These are phyloP conservation scores for Sinohyriopsis cumingii DNA, from an alignment of 2,888 invertebrate species.

Conservation along the genomic window DNA sequence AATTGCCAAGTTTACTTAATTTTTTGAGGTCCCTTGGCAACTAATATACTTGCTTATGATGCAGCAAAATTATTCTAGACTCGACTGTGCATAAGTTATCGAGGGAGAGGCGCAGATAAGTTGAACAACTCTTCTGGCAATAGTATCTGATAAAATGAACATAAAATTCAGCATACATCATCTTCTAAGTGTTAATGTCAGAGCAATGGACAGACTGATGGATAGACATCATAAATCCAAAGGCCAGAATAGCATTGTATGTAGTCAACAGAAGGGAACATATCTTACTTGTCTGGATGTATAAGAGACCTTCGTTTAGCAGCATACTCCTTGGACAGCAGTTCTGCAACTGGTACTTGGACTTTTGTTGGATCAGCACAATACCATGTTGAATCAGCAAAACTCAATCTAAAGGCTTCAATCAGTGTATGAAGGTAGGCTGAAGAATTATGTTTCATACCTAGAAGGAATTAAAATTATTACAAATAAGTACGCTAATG, in stretches of 20 bases:
- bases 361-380: conserved; percentile 67
- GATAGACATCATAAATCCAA: too few relatives aligned
- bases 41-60: too few relatives aligned
- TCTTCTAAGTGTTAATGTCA: too few relatives aligned
- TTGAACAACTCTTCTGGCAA: too few relatives aligned
- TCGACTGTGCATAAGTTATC: too few relatives aligned
- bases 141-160: too few relatives aligned
- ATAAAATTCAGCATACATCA: too few relatives aligned
- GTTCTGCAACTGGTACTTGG: conserved; percentile 56
- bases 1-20: too few relatives aligned
- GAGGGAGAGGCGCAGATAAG: too few relatives aligned
- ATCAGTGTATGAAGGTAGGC: conserved; percentile 71
- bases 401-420: conserved; percentile 70
- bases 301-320: conserved; percentile 64
- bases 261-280: not conserved
- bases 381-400: conserved; percentile 67
- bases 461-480: conserved; percentile 33
- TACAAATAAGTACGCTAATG: conserved; percentile 4
- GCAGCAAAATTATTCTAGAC: too few relatives aligned
- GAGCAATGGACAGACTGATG: too few relatives aligned
- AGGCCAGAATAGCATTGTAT: not conserved
- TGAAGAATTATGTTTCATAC: conserved; percentile 67
- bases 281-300: conserved; percentile 44
- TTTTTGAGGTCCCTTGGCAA: too few relatives aligned
- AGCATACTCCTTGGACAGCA: conserved; percentile 70